Conservation (phyloP, 1,140 invertebrate species). For the Eupeodes corollae region DNA sequence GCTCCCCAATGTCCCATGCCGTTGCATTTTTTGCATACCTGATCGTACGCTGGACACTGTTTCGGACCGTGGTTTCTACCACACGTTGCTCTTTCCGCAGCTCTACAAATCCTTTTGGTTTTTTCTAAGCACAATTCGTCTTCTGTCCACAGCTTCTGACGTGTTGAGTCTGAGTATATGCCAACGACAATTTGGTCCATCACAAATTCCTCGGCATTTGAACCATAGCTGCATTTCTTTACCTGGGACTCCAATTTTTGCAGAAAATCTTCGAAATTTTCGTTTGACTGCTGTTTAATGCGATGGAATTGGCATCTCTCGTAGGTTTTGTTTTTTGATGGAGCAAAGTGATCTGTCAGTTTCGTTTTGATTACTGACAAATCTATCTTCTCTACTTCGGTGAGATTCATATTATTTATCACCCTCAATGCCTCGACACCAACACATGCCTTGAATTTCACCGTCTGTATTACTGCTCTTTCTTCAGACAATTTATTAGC, state of each 20-base stretch:
- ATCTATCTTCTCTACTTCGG: neutral
- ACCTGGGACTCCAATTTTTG: neutral
- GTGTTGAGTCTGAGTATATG: neutral
- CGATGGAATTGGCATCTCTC: neutral
- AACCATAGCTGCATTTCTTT: neutral
- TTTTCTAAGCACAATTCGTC: neutral
- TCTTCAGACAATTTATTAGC: neutral
- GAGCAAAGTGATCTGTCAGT: neutral
- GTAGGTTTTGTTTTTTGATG: neutral
- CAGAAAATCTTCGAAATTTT: constrained; percentile 3
- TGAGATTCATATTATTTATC: neutral
- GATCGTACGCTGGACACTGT: constrained; percentile 8
- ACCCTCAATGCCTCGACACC: neutral
- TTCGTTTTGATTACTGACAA: neutral
- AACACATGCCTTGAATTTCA: neutral
- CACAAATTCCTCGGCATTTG: neutral
- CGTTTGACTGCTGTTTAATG: constrained; percentile 1
- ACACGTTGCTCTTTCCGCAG: constrained; percentile 2
- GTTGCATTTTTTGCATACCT: constrained; percentile 7
- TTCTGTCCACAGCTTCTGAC: constrained; percentile 1
- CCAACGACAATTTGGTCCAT: constrained; percentile 4
- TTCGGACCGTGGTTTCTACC: constrained; percentile 1
- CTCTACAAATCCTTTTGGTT: constrained; percentile 3
- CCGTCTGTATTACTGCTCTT: neutral
- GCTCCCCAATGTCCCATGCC: constrained; percentile 4